These are phyloP conservation scores for Lucilia sericata DNA, from an alignment of 1,140 invertebrate species.

Conservation along the genomic window DNA sequence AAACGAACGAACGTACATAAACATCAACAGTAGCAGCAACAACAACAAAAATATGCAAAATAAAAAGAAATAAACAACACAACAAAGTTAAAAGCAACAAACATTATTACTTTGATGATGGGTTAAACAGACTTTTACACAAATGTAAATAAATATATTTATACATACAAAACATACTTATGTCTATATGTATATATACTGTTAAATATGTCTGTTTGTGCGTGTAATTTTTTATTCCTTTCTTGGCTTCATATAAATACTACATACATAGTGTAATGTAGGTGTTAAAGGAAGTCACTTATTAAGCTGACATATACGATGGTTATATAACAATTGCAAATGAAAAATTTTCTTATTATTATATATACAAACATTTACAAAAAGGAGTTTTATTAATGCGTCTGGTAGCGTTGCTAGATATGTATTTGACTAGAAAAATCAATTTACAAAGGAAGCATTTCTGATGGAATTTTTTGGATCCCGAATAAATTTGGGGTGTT, in stretches of 20 bases:
- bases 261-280: neutral
- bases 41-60: neutral
- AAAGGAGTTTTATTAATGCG: too few species aligned
- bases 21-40: neutral
- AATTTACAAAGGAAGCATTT: too few species aligned
- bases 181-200: neutral
- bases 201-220: neutral
- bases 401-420: too few species aligned
- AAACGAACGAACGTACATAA: neutral
- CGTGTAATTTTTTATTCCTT: neutral
- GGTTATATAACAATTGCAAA: neutral
- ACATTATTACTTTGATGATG: constrained; percentile 15
- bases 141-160: neutral
- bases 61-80: too few species aligned
- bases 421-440: too few species aligned
- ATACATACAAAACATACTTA: neutral
- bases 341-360: too few species aligned
- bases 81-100: too few species aligned
- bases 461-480: too few species aligned
- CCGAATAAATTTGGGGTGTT: too few species aligned
- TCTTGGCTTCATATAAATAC: too few species aligned
- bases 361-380: too few species aligned
- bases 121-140: neutral
- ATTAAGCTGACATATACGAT: neutral
- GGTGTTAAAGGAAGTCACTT: constrained; percentile 6